These are phyloP conservation scores for Lysandra bellargus DNA, from an alignment of 2,888 invertebrate genomes.

Conservation along the genomic window DNA sequence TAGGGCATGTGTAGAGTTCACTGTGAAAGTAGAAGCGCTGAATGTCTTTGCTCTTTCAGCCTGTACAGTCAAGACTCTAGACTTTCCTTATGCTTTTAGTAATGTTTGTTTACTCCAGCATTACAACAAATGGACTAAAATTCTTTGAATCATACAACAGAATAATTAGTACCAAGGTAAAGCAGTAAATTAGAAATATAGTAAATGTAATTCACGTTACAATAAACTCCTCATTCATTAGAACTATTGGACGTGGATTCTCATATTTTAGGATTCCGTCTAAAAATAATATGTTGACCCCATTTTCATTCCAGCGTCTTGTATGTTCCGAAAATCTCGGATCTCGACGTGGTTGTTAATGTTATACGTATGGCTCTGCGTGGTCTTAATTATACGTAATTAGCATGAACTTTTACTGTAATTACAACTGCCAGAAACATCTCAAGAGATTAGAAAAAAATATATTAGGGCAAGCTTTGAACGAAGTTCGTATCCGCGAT, in stretches of 20 bases:
- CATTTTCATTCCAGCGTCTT: slow-evolving; percentile 26
- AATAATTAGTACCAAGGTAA: slow-evolving; percentile 2
- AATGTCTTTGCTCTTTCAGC: too few species aligned
- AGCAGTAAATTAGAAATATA: not conserved
- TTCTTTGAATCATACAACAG: not conserved
- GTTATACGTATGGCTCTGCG: not conserved
- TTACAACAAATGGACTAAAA: too few species aligned
- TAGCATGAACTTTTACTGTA: not conserved
- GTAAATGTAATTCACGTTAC: slow-evolving; percentile 30
- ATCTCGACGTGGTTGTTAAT: not conserved
- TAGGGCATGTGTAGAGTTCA: too few species aligned
- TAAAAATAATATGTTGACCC: slow-evolving; percentile 30
- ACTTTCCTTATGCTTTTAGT: too few species aligned
- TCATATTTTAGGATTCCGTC: slow-evolving; percentile 30
- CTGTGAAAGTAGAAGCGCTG: too few species aligned
- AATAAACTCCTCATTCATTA: slow-evolving; percentile 20
- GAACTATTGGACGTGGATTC: slow-evolving; percentile 29
- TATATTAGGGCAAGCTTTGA: not conserved
- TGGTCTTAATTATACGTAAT: not conserved
- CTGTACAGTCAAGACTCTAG: too few species aligned
- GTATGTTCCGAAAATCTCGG: slow-evolving; percentile 28
- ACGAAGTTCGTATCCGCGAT: not conserved
- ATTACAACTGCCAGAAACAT: not conserved
- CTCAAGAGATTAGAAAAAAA: not conserved
- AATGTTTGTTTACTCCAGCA: too few species aligned